phyloP scores from a whole-genome alignment of 2,888 invertebrate species.

The Autographa gamma region DNA sequence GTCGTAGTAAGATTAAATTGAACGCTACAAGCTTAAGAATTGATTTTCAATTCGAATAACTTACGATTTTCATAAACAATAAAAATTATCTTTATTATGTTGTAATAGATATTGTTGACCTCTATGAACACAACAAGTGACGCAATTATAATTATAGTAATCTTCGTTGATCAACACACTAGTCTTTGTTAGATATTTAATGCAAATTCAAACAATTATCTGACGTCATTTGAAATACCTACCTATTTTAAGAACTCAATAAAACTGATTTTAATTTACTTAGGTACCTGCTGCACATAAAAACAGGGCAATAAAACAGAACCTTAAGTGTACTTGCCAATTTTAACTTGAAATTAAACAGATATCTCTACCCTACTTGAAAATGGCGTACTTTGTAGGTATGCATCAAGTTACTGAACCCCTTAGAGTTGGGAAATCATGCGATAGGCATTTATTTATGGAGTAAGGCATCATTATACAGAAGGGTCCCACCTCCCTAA shows the following conservation, averaged over 20 bases:
- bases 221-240: slow-evolving; percentile 25
- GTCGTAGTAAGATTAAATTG: no score
- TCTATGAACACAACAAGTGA: background rate
- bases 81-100: no score
- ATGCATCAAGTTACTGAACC: background rate
- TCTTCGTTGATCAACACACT: background rate
- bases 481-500: slow-evolving; percentile 50
- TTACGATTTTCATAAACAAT: no score
- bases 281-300: slow-evolving; percentile 34
- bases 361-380: slow-evolving; percentile 19
- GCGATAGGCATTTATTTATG: slow-evolving; percentile 45
- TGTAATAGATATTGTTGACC: no score
- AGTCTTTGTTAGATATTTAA: background rate
- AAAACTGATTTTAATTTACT: slow-evolving; percentile 36
- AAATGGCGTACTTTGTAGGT: slow-evolving; percentile 11
- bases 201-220: slow-evolving; percentile 3
- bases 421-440: slow-evolving; percentile 23
- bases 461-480: slow-evolving; percentile 32
- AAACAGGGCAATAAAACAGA: slow-evolving; percentile 46
- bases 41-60: no score
- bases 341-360: slow-evolving; percentile 43
- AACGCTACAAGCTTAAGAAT: no score
- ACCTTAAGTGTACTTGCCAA: slow-evolving; percentile 33
- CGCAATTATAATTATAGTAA: background rate
- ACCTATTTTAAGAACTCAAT: slow-evolving; percentile 21